phyloP scores from a whole-genome alignment of 2,888 invertebrate genomes.

The Neoscelio sp. region DNA sequence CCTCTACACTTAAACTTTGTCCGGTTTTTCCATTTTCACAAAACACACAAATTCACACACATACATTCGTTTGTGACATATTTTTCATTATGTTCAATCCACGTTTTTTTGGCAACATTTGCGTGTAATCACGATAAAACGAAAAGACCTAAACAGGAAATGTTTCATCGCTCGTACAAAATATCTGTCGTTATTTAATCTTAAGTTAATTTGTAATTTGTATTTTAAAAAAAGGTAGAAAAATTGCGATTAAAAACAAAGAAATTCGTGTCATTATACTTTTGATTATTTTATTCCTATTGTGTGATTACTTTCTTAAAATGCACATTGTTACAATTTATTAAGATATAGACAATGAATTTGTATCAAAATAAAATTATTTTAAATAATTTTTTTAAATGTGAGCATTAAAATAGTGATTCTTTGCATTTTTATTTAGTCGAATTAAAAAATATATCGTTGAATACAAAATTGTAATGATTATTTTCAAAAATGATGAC shows the following conservation, averaged over 20 bases:
- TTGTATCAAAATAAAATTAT: too few relatives aligned
- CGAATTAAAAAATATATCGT: too few relatives aligned
- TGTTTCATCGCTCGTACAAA: slow-evolving; percentile 36
- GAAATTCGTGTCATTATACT: not conserved
- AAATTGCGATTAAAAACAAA: not conserved
- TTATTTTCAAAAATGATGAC: too few relatives aligned
- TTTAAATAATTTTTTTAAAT: too few relatives aligned
- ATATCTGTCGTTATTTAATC: slow-evolving; percentile 31
- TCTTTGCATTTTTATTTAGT: too few relatives aligned
- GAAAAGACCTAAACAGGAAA: slow-evolving; percentile 23
- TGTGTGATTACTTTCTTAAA: not conserved
- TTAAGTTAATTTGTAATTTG: slow-evolving; percentile 27
- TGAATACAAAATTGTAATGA: too few relatives aligned
- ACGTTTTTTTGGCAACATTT: slow-evolving; percentile 20
- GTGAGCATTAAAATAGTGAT: too few relatives aligned
- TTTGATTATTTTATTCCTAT: not conserved
- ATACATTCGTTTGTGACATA: slow-evolving; percentile 60
- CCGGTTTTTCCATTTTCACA: too few relatives aligned
- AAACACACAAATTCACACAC: slow-evolving; percentile 68
- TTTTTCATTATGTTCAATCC: too few relatives aligned
- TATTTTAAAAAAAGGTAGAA: too few relatives aligned
- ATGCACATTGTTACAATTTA: slow-evolving; percentile 3
- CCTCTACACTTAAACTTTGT: slow-evolving; percentile 70
- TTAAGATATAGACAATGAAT: too few relatives aligned
- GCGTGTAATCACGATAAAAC: slow-evolving; percentile 27